Conservation (phyloP, 1,140 invertebrate genomes). For the Cotesia vestalis region DNA sequence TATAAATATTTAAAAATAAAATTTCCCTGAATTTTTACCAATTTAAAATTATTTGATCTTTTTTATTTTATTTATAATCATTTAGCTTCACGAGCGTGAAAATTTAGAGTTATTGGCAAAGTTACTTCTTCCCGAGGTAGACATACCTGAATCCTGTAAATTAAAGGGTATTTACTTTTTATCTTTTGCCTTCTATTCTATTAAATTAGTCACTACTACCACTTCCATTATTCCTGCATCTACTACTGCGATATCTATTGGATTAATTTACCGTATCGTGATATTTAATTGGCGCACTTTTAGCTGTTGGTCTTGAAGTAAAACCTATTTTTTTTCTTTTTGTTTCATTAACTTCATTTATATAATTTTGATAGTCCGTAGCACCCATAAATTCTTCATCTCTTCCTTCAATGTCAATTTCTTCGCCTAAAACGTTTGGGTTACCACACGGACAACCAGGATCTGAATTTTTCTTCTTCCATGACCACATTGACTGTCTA, state of each 20-base stretch:
- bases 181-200: no score
- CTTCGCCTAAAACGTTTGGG: neutral
- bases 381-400: slow-evolving; percentile 21
- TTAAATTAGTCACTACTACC: no score
- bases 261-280: neutral
- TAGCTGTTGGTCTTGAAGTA: slow-evolving; percentile 4
- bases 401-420: slow-evolving; percentile 7
- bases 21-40: no score
- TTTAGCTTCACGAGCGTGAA: no score
- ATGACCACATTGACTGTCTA: slow-evolving; percentile 20
- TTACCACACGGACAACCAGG: neutral
- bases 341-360: neutral
- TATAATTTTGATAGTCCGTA: neutral
- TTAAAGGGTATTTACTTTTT: no score
- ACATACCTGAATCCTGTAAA: no score
- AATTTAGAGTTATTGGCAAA: no score
- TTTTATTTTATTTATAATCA: no score
- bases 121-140: no score
- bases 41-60: no score
- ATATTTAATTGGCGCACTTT: neutral
- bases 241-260: neutral
- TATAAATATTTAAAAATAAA: no score
- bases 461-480: slow-evolving; percentile 6
- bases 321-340: slow-evolving; percentile 15
- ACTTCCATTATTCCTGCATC: no score